Evolutionary conservation across 2,888 invertebrate species (phyloP), one percentile per base, ranked within the genome.

Genomic region (Craniophora ligustri): DNA sequence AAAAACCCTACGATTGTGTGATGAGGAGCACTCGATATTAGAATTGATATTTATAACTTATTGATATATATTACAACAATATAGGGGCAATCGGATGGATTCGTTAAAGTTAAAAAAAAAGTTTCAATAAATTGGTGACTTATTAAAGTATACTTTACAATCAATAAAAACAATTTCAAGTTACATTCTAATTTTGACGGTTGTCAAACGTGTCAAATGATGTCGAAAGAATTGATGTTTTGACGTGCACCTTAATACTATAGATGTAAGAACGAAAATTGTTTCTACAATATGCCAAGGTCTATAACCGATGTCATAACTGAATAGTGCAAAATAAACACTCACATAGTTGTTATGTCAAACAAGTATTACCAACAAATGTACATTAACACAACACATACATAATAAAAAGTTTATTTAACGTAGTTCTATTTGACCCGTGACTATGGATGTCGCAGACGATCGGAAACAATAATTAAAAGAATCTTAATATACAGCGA

Each of bases 331-430:
- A 16, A 32, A 35, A 44, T 30, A 46, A 42, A 67, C 66, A 45
- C 48, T 42, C 32, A 45, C 40, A 23, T 45, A 30, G 14, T 31
- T 54, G 36, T 35, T 42, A 38, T 38, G 49, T 47, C 54, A 66
- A 65, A 66, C 54, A 62, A 19, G 42, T 50, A 60, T 53, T 19
- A 40, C 47, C 13, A 47, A 53, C 28, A n/a, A 11, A 23, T n/a
- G 15, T 47, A 31, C 11, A 15, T 31, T 21, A 5, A 26, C 26
- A n/a, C n/a, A 0, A 26, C 26, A 46, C 11, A 14, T 44, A 46
- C 44, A 14, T 23, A 18, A 30, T 10, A 21, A 19, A 40, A 10
- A 14, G 6, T 4, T 10, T 55, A 26, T 21, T 30, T 18, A 11
- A 19, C 58, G 50, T 21, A 49, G 39, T 61, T 19, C 11, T 30